These are phyloP conservation scores for Antrozous pallidus DNA, from an alignment of 2,797 vertebrate species.

Conservation along the genomic window DNA sequence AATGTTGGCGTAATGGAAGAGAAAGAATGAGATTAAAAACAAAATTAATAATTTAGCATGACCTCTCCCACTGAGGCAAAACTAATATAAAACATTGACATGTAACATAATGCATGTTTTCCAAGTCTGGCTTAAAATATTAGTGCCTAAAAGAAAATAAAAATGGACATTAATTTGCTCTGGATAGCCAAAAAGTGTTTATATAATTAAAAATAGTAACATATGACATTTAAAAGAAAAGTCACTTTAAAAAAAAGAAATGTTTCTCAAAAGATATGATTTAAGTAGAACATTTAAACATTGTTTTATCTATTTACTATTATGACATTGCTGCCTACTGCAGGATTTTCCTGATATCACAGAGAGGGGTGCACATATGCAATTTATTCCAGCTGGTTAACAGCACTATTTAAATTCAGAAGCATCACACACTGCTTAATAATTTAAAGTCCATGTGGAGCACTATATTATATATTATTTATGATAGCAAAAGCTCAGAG, in stretches of 20 bases:
- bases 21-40: background rate
- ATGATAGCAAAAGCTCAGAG: slow-evolving; percentile 45
- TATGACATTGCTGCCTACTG: background rate
- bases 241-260: background rate
- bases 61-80: background rate
- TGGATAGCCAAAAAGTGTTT: background rate
- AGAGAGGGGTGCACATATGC: rapidly evolving
- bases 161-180: background rate
- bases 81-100: background rate
- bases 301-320: background rate
- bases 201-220: background rate
- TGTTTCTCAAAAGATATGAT: background rate
- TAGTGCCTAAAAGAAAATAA: background rate
- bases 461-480: slow-evolving; percentile 49
- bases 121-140: background rate
- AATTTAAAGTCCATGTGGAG: slow-evolving; percentile 49
- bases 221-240: background rate
- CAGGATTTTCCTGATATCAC: background rate
- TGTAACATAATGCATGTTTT: background rate
- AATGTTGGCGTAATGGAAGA: background rate
- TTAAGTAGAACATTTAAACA: background rate
- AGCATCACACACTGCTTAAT: slow-evolving; percentile 19
- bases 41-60: background rate
- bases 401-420: slow-evolving; percentile 33
- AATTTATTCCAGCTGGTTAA: background rate